Evolutionary conservation across 1,140 invertebrate genomes (phyloP).

Genomic region (Drosophila fuyamai): DNA sequence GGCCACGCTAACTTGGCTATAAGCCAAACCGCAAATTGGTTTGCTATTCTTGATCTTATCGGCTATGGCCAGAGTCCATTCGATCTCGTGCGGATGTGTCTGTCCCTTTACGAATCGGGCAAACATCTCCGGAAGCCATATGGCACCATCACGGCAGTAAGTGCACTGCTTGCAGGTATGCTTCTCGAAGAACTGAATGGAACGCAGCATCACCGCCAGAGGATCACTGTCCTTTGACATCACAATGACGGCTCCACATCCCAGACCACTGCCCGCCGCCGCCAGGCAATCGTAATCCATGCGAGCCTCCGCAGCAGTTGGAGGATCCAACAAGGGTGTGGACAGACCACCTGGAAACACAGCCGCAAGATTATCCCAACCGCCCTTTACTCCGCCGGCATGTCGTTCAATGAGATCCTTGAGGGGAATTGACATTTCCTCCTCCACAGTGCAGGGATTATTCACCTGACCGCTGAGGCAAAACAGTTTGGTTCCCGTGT

Average conservation of each 20-base stretch:
- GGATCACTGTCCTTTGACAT: constrained; percentile 99
- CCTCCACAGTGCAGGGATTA: constrained; percentile 98
- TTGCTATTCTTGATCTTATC: constrained; percentile 99
- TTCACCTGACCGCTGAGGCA: constrained; percentile 99
- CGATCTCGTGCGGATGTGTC: constrained; percentile 96
- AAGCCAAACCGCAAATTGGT: constrained; percentile 95
- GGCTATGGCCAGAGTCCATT: constrained; percentile 98
- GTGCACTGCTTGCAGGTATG: constrained; percentile 99
- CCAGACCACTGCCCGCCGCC: constrained; percentile 95
- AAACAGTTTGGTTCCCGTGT: constrained; percentile 98
- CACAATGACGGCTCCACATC: constrained; percentile 99
- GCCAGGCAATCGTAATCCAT: constrained; percentile 99
- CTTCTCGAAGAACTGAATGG: constrained; percentile 99
- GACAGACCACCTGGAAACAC: constrained; percentile 99
- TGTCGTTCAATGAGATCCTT: constrained; percentile 97
- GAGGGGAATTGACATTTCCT: constrained; percentile 99
- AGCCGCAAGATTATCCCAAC: constrained; percentile 98
- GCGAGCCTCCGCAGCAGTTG: constrained; percentile 94
- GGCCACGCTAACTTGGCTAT: constrained; percentile 25
- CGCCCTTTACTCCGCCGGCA: constrained; percentile 97
- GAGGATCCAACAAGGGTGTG: constrained; percentile 96
- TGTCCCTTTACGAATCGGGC: constrained; percentile 91
- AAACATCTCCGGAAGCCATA: constrained; percentile 98
- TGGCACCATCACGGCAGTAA: constrained; percentile 97
- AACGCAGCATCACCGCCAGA: constrained; percentile 95